These are phyloP conservation scores for Cephus sareptanus DNA, from an alignment of 2,888 invertebrate species.

Conservation along the genomic window DNA sequence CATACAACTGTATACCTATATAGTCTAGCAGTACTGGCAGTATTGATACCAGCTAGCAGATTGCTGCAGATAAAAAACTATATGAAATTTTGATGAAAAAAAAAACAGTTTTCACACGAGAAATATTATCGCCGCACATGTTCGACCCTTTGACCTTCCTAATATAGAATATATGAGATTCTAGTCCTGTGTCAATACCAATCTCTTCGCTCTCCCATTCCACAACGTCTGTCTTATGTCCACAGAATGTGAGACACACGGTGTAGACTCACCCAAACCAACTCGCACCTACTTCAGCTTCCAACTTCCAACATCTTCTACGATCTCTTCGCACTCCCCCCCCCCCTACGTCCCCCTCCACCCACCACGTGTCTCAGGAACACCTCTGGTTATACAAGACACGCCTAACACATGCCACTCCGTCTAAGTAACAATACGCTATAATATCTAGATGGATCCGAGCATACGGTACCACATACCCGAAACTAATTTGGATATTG, in stretches of 20 bases:
- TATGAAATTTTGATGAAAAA: neutral
- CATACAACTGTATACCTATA: neutral
- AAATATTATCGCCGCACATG: neutral
- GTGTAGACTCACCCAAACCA: neutral
- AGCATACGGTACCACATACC: too few species aligned
- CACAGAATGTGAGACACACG: neutral
- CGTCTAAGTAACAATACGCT: neutral
- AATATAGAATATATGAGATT: constrained; percentile 1
- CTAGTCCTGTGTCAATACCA: constrained; percentile 5
- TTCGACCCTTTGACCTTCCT: neutral
- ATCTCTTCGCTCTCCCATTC: neutral
- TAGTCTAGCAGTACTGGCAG: neutral
- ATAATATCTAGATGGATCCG: neutral
- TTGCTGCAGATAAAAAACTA: too few species aligned
- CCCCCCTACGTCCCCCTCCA: accelerated
- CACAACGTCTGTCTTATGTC: neutral
- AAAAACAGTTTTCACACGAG: neutral
- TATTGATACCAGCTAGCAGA: too few species aligned
- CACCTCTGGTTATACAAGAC: neutral
- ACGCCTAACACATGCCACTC: neutral
- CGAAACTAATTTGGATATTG: neutral
- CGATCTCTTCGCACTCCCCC: neutral
- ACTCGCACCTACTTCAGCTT: neutral
- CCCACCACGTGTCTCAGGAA: neutral
- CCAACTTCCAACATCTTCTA: neutral